Evolutionary conservation across 2,797 vertebrate genomes (phyloP), one percentile per base, ranked within the genome.

Genomic region (Dipus sagitta): DNA sequence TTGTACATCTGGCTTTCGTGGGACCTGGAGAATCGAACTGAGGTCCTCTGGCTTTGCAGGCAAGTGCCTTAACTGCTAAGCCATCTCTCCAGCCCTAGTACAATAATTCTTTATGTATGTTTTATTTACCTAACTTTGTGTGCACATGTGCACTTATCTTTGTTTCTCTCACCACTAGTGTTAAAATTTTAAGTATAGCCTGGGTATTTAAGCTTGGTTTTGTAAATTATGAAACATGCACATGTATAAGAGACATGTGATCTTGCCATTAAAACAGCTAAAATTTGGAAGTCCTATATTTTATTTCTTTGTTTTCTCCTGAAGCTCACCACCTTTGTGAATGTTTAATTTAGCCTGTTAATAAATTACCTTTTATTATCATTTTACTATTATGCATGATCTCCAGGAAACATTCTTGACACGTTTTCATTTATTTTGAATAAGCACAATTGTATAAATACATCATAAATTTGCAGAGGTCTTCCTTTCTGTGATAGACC

Each of bases 161-260:
- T 30, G 1, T 67, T 88, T 90, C 64, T 52, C 86, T 70, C 7
- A 54, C 14, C 15, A 87, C 34, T 89, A 71, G 38, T 86, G 42
- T 52, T 94, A 91, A 91, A 83, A 70, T 89, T 90, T 88, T 88
- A 78, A 58, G 30, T 21, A 58, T 71, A 38, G 2, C 23, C 84
- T 2, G 8, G 0, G 2, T 30, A 86, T 64, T 86, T 92, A 79
- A 96, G 70, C 3, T 62, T 88, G 13, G 24, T 79, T 76, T 80
- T 54, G 6, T 21, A 23, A 83, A 28, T 84, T 83, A 62, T 74
- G 4, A 88, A 91, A n/a, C 28, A 42, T 68, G 23, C 64, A 85
- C 38, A 38, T 38, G 38, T 38, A 38, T 38, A 77, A 70, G 32
- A 67, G 62, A 85, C 67, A 92, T 32, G 32, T 42, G 23, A 88